Conservation (phyloP, 35 echinoderm and acorn worm genomes). For the Chiridota heheva region DNA sequence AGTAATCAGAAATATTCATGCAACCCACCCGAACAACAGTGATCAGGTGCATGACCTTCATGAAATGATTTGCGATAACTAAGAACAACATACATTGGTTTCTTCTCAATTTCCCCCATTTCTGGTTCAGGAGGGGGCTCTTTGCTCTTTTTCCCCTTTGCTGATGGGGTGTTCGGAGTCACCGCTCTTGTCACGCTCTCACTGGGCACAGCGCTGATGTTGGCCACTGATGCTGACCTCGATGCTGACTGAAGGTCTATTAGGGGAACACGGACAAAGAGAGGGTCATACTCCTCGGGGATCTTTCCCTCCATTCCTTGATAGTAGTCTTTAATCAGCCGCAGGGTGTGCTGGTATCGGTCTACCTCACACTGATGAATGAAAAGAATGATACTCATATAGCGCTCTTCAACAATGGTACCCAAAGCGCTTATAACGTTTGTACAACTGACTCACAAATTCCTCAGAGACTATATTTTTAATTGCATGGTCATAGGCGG, state of each 20-base stretch:
- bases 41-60: no score
- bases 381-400: neutral
- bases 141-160: slow-evolving; percentile 98
- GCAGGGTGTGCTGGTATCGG: slow-evolving; percentile 90
- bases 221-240: slow-evolving; percentile 55
- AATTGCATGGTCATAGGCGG: no score
- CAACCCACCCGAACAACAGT: no score
- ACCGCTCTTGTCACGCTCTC: slow-evolving; percentile 67
- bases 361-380: slow-evolving; percentile 78
- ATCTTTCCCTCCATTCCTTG: slow-evolving; percentile 96
- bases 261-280: slow-evolving; percentile 79
- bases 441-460: no score
- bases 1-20: no score
- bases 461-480: no score
- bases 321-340: slow-evolving; percentile 96
- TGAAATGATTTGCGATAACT: no score
- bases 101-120: slow-evolving; percentile 50
- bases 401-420: no score
- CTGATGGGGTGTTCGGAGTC: slow-evolving; percentile 81
- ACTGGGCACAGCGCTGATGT: slow-evolving; percentile 59
- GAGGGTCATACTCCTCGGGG: slow-evolving; percentile 70
- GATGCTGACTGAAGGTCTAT: slow-evolving; percentile 75
- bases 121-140: slow-evolving; percentile 47
- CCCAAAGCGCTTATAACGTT: no score
- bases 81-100: slow-evolving; percentile 82